phyloP scores from a whole-genome alignment of 30 jellyfish, hydroid and myxozoan species.

The Aurelia sp. region DNA sequence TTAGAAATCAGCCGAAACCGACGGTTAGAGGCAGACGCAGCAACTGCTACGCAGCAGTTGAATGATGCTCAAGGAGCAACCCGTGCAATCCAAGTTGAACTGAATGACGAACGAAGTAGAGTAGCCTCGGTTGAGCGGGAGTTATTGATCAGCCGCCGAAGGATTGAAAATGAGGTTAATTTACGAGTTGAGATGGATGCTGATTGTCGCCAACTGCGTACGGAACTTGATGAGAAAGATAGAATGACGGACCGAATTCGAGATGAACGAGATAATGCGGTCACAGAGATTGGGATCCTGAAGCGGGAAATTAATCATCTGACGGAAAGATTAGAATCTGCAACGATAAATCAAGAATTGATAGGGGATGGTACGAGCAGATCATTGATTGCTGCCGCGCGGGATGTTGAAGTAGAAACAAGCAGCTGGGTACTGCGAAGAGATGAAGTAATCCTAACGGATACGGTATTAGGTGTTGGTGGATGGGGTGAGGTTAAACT shows the following conservation, averaged over 20 bases:
- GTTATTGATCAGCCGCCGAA: slow-evolving; percentile 31
- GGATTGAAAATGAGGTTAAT: slow-evolving; percentile 51
- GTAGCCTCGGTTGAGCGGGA: slow-evolving; percentile 55
- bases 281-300: slow-evolving; percentile 44
- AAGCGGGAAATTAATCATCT: slow-evolving; percentile 33
- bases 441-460: slow-evolving; percentile 57
- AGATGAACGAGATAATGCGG: slow-evolving; percentile 50
- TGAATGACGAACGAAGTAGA: slow-evolving; percentile 50
- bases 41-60: slow-evolving; percentile 38
- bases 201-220: slow-evolving; percentile 32
- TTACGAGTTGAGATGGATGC: slow-evolving; percentile 19
- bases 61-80: slow-evolving; percentile 18
- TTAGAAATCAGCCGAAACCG: slow-evolving; percentile 27
- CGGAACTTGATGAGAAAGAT: slow-evolving; percentile 45
- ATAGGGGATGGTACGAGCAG: not conserved
- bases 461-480: slow-evolving; percentile 79
- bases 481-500: slow-evolving; percentile 98
- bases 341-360: not conserved
- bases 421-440: slow-evolving; percentile 87
- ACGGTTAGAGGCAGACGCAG: slow-evolving; percentile 17
- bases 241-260: slow-evolving; percentile 26
- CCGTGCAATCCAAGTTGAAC: slow-evolving; percentile 38
- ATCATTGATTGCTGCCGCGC: not conserved
- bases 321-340: slow-evolving; percentile 12
- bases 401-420: slow-evolving; percentile 5